Conservation (phyloP, 1,140 invertebrate species). For the Gryon sp. region DNA sequence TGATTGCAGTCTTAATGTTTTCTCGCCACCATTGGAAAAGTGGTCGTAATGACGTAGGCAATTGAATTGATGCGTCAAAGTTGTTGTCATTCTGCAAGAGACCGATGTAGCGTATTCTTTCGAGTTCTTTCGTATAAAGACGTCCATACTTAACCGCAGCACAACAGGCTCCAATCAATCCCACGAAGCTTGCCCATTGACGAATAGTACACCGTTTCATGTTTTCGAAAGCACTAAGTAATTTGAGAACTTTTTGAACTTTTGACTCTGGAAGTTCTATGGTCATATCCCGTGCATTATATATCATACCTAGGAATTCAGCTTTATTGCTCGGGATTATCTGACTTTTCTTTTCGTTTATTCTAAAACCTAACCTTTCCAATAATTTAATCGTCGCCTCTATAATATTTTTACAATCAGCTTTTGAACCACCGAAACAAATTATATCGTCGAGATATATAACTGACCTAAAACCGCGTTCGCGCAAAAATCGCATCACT, state of each 20-base stretch:
- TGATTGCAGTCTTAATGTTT: neutral
- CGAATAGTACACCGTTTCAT: neutral
- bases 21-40: neutral
- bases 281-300: constrained; percentile 1
- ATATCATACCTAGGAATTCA: constrained; percentile 1
- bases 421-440: neutral
- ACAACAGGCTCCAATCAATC: neutral
- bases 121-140: constrained; percentile 5
- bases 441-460: constrained; percentile 10
- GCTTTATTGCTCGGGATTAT: neutral
- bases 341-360: neutral
- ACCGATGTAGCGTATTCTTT: neutral
- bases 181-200: constrained; percentile 8
- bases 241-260: neutral
- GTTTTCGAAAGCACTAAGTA: neutral
- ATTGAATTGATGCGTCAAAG: neutral
- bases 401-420: neutral
- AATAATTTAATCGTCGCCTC: neutral
- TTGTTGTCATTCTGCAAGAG: neutral
- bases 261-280: neutral
- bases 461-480: neutral
- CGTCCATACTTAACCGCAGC: neutral
- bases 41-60: neutral
- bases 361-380: neutral
- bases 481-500: neutral